Base-by-base conservation (phyloP, 2,113 vertebrate genomes). In the Gracilinanus agilis region DNA sequence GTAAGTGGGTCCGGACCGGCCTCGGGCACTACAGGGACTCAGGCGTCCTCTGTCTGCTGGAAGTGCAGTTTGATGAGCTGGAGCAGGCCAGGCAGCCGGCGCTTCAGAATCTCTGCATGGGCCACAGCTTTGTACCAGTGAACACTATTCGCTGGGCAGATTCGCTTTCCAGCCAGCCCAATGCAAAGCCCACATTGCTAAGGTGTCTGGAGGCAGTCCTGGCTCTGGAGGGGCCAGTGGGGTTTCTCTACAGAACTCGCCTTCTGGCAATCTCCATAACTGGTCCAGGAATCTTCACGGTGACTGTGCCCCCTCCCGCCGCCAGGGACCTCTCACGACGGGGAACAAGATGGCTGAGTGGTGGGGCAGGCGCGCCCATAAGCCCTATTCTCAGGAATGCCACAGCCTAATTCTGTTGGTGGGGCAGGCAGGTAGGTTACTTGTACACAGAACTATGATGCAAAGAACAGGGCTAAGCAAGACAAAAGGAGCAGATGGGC, bases 51-150 rank as follows among this genome's bases (percentile, higher is more conserved):
- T 0, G 98, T 98, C 8, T 99, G 98, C 92, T 94, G 97, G 98
- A 99, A 99, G 88, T 98, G 97, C 92, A 99, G 98, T 98, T 97
- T 98, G 92, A 99, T 99, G 97, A 99, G 97, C 98, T 99, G 99
- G 97, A 99, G 99, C 21, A 99, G 99, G 27, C 98, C 99, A 1
- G 97, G 98, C 13, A 99, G 95, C 0, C 98, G 98, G 29, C 99
- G 98, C 96, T 99, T 99, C 98, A 99, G 98, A 40, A 99, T 99
- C 98, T 99, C 99, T 4, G 99, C 99, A 0, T 99, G 99, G 0
- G 99, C 99, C 95, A 99, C 99, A 25, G 99, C 99, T 96, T 99
- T 99, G 97, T 98, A 1, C 99, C 99, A 0, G 98, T 99, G 98
- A 99, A 99, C 49, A 99, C 94, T 0, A 99, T 98, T 56, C 99